phyloP scores from a whole-genome alignment of 1,140 invertebrate genomes.

The Meloidogyne exigua region DNA sequence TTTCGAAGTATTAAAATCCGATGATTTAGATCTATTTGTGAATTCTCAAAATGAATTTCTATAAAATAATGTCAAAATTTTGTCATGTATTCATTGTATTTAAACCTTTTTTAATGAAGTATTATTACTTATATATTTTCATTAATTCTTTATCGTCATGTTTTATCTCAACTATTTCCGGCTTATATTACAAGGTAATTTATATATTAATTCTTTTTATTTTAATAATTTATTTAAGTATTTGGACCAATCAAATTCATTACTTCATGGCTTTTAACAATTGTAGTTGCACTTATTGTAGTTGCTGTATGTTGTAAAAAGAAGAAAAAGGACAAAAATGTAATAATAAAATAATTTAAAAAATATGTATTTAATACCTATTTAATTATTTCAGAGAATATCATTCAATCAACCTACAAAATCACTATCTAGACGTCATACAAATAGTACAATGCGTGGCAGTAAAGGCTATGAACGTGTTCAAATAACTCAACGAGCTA shows the following conservation, averaged over 20 bases:
- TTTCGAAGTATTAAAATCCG: too few relatives aligned
- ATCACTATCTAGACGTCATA: neutral
- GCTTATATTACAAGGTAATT: neutral
- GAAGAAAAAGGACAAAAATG: neutral
- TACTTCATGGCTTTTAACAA: neutral
- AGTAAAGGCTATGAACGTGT: constrained; percentile 1
- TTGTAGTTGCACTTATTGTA: neutral
- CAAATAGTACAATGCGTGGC: neutral
- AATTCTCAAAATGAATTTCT: too few relatives aligned
- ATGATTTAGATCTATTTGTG: too few relatives aligned
- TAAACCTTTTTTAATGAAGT: too few relatives aligned
- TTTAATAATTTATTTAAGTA: neutral
- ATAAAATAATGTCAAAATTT: too few relatives aligned
- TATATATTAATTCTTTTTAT: too few relatives aligned
- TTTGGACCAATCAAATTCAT: neutral
- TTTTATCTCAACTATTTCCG: neutral
- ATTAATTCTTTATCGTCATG: neutral
- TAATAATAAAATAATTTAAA: too few relatives aligned
- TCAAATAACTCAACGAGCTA: neutral
- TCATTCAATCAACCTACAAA: neutral
- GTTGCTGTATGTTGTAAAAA: neutral
- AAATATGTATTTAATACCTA: too few relatives aligned
- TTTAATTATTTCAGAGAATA: neutral
- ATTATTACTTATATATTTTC: too few relatives aligned
- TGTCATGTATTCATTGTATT: too few relatives aligned